These are phyloP conservation scores for Phrynocephalus versicolor DNA, from an alignment of 2,113 vertebrate species.

Conservation along the genomic window DNA sequence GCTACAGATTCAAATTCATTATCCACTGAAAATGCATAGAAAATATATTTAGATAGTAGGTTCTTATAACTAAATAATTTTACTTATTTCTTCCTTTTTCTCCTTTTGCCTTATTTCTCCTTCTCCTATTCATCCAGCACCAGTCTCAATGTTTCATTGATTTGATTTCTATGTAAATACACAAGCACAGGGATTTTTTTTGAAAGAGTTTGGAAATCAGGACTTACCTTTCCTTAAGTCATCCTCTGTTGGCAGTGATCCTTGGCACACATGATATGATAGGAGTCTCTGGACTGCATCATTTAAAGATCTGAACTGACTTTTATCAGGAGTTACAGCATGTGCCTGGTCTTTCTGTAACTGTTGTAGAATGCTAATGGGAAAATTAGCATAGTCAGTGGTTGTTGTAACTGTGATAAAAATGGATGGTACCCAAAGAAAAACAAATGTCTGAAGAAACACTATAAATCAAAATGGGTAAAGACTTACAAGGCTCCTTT, in stretches of 20 bases:
- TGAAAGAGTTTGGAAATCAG: background rate
- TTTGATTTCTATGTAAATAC: background rate
- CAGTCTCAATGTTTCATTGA: background rate
- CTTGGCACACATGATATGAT: constrained; percentile 94
- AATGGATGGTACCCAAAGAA: background rate
- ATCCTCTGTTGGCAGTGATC: constrained; percentile 83
- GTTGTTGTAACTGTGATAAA: background rate
- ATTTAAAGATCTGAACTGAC: constrained; percentile 82
- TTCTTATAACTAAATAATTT: constrained; percentile 5
- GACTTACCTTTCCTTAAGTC: constrained; percentile 84
- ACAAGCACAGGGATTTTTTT: background rate
- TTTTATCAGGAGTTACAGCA: constrained; percentile 82
- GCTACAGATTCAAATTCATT: constrained; percentile 91
- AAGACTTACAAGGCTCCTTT: constrained; percentile 92
- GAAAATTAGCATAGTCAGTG: constrained; percentile 23
- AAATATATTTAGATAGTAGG: constrained; percentile 40
- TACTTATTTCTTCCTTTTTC: background rate
- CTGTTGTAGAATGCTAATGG: constrained; percentile 86
- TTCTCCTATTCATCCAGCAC: background rate
- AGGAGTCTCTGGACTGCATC: constrained; percentile 88
- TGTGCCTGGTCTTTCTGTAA: constrained; percentile 85
- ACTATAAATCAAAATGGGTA: constrained; percentile 10
- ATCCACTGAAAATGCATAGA: constrained; percentile 82
- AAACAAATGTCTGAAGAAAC: constrained; percentile 25
- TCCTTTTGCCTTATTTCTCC: background rate